These are phyloP conservation scores for Agrilus planipennis DNA, from an alignment of 1,140 invertebrate species.

Conservation along the genomic window DNA sequence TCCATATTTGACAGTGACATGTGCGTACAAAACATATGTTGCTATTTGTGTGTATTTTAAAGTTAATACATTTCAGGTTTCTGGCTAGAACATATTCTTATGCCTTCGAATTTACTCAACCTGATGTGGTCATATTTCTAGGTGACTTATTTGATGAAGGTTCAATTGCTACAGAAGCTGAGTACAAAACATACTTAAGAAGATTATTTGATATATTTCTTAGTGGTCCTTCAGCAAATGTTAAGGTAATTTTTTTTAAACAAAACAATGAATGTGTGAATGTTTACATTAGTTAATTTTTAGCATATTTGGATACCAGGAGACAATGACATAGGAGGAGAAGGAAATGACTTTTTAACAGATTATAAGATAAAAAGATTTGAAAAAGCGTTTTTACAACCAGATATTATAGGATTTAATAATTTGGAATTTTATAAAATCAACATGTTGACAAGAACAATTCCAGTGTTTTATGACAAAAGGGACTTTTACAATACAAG, in stretches of 20 bases:
- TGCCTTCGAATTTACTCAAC: constrained; percentile 60
- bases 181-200: constrained; percentile 57
- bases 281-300: constrained; percentile 22
- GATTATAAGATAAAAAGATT: constrained; percentile 64
- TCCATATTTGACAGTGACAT: constrained; percentile 73
- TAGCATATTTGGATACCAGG: constrained; percentile 81
- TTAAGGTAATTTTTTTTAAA: background rate
- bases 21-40: constrained; percentile 26
- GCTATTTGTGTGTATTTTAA: constrained; percentile 1
- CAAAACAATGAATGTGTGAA: background rate
- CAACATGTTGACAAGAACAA: constrained; percentile 48
- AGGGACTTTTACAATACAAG: constrained; percentile 45
- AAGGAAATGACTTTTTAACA: constrained; percentile 61
- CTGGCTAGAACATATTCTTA: constrained; percentile 63
- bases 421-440: constrained; percentile 52
- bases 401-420: constrained; percentile 47
- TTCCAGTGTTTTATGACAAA: constrained; percentile 38
- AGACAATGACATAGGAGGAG: constrained; percentile 92
- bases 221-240: constrained; percentile 24
- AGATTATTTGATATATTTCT: constrained; percentile 61
- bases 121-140: constrained; percentile 77
- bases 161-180: constrained; percentile 52
- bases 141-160: constrained; percentile 92
- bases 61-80: constrained; percentile 47
- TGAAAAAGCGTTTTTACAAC: constrained; percentile 59